Evolutionary conservation across 2,113 vertebrate species (phyloP).

Genomic region (Otocyon megalotis): DNA sequence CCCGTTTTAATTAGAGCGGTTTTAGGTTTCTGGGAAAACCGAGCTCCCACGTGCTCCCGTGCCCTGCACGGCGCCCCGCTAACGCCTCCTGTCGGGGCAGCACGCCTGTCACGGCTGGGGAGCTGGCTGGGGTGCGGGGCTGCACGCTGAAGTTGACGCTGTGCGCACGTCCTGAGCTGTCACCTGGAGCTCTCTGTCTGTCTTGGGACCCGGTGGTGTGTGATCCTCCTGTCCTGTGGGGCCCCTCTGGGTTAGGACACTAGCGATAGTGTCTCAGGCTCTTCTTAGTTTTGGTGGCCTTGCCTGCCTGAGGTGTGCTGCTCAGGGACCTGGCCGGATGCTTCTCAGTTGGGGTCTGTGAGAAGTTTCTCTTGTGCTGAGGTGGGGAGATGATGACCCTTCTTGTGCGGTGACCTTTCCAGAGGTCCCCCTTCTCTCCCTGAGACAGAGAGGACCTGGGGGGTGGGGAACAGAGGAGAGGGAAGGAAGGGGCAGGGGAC

Average conservation of each 20-base stretch:
- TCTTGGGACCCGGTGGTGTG: not conserved
- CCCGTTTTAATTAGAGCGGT: not conserved
- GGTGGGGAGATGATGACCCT: not conserved
- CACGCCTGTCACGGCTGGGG: fast-evolving
- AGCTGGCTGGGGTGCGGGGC: fast-evolving
- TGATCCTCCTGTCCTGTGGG: not conserved
- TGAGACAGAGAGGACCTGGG: not conserved
- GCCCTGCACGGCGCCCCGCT: too few relatives aligned
- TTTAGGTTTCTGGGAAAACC: not conserved
- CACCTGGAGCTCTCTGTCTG: not conserved
- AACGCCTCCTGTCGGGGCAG: not conserved
- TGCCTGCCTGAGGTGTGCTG: not conserved
- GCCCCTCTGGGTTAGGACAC: not conserved
- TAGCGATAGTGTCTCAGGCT: not conserved
- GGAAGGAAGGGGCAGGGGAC: not conserved
- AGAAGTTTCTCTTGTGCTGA: not conserved
- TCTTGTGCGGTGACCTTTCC: not conserved
- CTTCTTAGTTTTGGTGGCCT: not conserved
- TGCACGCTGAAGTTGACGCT: not conserved
- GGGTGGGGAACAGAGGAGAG: not conserved
- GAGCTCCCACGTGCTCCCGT: too few relatives aligned
- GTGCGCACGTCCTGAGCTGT: fast-evolving
- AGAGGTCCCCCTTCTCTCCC: not conserved
- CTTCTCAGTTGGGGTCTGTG: too few relatives aligned
- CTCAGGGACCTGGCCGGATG: not conserved